A percentile compares a stretch with the other conserved stretches of the same genome.
Conservation (phyloP, 2,797 vertebrate species). For the Oophaga sylvatica region DNA sequence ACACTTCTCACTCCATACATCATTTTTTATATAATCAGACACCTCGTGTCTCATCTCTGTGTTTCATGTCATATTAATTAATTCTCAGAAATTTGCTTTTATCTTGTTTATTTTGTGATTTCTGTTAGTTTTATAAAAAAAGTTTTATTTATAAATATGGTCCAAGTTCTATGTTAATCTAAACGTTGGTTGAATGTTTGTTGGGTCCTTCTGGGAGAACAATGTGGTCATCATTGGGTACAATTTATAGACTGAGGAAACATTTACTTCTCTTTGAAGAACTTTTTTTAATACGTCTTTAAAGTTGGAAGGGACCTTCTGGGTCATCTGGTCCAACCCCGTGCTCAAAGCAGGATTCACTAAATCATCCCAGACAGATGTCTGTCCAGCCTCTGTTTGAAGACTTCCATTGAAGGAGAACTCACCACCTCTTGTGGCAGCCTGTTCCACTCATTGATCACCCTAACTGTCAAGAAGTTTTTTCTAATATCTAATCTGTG, state of each 20-base stretch:
- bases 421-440: too few species aligned
- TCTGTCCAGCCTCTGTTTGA: too few species aligned
- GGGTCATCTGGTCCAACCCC: too few species aligned
- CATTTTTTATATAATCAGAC: background rate
- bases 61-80: background rate
- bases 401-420: too few species aligned
- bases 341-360: too few species aligned
- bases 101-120: background rate
- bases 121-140: background rate
- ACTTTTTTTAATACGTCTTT: too few species aligned
- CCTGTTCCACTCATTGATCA: too few species aligned
- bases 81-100: background rate
- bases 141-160: background rate
- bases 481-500: too few species aligned
- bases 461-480: too few species aligned
- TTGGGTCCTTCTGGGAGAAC: background rate
- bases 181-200: background rate
- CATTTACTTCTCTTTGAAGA: background rate
- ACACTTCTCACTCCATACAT: background rate
- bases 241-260: background rate
- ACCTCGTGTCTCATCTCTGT: background rate
- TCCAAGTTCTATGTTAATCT: background rate
- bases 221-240: background rate
- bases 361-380: too few species aligned
- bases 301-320: too few species aligned